Percentiles rank a stretch among this genome's conserved stretches.
phyloP scores from a whole-genome alignment of 2,888 invertebrate species.

The Tromatobia lineatoria region DNA sequence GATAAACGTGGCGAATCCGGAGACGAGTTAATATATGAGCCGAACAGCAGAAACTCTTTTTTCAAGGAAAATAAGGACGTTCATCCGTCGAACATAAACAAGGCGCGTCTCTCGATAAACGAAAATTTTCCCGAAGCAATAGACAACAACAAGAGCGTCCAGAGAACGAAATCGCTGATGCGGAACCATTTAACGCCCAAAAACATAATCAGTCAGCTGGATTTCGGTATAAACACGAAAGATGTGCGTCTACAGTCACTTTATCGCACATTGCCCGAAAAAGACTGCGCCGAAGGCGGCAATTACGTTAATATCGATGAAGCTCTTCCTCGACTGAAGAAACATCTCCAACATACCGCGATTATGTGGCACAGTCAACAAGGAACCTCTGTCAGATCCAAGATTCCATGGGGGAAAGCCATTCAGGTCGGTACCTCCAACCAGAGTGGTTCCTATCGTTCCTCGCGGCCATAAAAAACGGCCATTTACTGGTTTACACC shows the following conservation, averaged over 20 bases:
- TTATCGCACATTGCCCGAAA: constrained; percentile 6
- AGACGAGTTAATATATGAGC: neutral
- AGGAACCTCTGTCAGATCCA: constrained; percentile 56
- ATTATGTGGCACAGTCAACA: constrained; percentile 73
- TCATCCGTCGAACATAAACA: neutral
- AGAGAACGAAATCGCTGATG: constrained; percentile 6
- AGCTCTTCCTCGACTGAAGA: constrained; percentile 66
- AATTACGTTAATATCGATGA: constrained; percentile 68
- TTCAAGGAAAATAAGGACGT: constrained; percentile 2
- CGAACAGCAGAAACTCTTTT: neutral
- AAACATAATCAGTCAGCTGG: constrained; percentile 72
- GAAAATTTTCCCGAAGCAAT: constrained; percentile 1
- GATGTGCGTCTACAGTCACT: constrained; percentile 73
- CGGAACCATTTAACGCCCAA: constrained; percentile 57
- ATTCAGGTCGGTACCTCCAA: constrained; percentile 83
- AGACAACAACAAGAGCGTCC: constrained; percentile 29
- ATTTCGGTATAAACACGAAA: constrained; percentile 64
- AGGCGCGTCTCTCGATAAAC: neutral
- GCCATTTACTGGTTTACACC: neutral
- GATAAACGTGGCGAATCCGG: constrained; percentile 24
- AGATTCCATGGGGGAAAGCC: constrained; percentile 80
- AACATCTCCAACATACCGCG: constrained; percentile 75
- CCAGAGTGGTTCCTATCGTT: constrained; percentile 73
- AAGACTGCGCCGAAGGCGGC: constrained; percentile 21
- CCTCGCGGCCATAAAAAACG: constrained; percentile 68